These are phyloP conservation scores for Tetragonisca angustula DNA, from an alignment of 2,888 invertebrate species.

Conservation along the genomic window DNA sequence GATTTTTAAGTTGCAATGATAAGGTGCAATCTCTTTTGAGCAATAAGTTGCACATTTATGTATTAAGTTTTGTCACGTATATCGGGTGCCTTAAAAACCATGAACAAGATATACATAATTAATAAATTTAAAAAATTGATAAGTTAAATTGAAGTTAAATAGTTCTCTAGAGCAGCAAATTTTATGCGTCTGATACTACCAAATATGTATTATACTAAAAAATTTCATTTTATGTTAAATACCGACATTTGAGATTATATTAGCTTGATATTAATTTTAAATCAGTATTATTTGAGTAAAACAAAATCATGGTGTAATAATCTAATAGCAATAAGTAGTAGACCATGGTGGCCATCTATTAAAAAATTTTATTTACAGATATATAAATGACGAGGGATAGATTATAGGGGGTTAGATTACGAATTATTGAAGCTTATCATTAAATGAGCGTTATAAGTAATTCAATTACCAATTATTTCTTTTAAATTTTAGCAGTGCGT, in stretches of 20 bases:
- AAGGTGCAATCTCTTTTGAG: slow-evolving; percentile 36
- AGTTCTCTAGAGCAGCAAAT: slow-evolving; percentile 57
- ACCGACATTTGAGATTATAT: slow-evolving; percentile 48
- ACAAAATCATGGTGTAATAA: slow-evolving; percentile 69
- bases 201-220: slow-evolving; percentile 41
- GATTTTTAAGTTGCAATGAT: slow-evolving; percentile 69
- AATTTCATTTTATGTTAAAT: slow-evolving; percentile 56
- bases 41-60: slow-evolving; percentile 39
- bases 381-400: slow-evolving; percentile 53
- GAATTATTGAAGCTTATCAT: slow-evolving; percentile 16
- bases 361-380: slow-evolving; percentile 57
- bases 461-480: slow-evolving; percentile 11
- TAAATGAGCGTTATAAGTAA: slow-evolving; percentile 33
- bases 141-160: slow-evolving; percentile 52
- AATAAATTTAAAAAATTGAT: slow-evolving; percentile 57
- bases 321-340: slow-evolving; percentile 76
- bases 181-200: slow-evolving; percentile 47
- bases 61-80: slow-evolving; percentile 56
- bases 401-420: slow-evolving; percentile 43
- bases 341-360: slow-evolving; percentile 79
- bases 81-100: slow-evolving; percentile 74
- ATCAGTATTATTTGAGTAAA: slow-evolving; percentile 73
- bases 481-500: slow-evolving; percentile 42
- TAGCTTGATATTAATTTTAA: slow-evolving; percentile 57
- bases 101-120: slow-evolving; percentile 67